A percentile compares a stretch with the other conserved stretches of the same genome.
phyloP scores from a whole-genome alignment of 1,140 invertebrate genomes.

The Xylocopa sonorina region DNA sequence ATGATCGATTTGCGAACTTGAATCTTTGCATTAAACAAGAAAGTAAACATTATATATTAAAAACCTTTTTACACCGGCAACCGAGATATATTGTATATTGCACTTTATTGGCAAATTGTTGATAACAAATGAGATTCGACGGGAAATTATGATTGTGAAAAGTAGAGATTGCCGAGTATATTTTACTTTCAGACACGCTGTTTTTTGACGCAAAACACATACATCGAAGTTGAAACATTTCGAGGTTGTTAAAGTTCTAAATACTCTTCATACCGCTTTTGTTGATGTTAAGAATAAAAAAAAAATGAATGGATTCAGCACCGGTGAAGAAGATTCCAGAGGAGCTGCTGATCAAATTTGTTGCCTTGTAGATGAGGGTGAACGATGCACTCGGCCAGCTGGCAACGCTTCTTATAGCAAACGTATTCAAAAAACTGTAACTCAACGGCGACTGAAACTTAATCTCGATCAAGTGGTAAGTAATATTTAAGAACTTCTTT shows the following conservation, averaged over 20 bases:
- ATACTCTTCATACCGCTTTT: slow-evolving; percentile 50
- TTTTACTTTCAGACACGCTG: slow-evolving; percentile 26
- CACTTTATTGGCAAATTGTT: background rate
- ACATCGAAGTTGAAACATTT: slow-evolving; percentile 2
- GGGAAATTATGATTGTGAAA: slow-evolving; percentile 32
- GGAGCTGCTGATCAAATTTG: slow-evolving; percentile 94
- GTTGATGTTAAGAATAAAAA: slow-evolving; percentile 52
- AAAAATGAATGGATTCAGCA: slow-evolving; percentile 92
- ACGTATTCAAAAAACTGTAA: slow-evolving; percentile 97
- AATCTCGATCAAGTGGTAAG: slow-evolving; percentile 91
- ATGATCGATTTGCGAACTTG: slow-evolving; percentile 35
- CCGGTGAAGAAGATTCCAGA: slow-evolving; percentile 93
- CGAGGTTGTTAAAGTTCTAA: slow-evolving; percentile 51
- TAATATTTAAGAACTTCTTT: background rate
- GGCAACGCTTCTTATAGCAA: slow-evolving; percentile 99
- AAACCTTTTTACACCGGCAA: background rate
- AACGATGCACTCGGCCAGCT: slow-evolving; percentile 92
- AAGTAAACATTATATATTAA: background rate
- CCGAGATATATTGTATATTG: background rate
- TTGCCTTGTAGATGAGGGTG: slow-evolving; percentile 95
- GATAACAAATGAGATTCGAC: slow-evolving; percentile 23
- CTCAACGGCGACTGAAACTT: slow-evolving; percentile 94
- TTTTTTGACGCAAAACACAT: slow-evolving; percentile 32
- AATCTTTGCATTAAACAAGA: slow-evolving; percentile 21
- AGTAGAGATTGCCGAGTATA: slow-evolving; percentile 16